Conservation (phyloP, 1,140 invertebrate species). For the Lysiphlebus fabarum region DNA sequence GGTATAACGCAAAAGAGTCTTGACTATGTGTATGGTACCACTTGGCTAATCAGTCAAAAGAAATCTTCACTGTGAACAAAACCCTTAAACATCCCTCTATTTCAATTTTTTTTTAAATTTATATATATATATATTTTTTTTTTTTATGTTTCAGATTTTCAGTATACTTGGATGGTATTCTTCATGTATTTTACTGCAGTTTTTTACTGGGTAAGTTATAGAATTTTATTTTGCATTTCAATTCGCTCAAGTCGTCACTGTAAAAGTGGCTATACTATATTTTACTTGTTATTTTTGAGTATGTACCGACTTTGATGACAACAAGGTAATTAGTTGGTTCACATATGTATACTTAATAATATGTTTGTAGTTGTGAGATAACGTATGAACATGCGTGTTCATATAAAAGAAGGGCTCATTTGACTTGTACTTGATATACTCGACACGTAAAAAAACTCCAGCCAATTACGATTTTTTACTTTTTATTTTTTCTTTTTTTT, state of each 20-base stretch:
- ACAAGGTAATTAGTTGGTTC: conserved; percentile 44
- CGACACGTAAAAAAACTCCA: too few relatives aligned
- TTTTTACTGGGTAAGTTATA: too few relatives aligned
- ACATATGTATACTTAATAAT: conserved; percentile 40
- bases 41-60: conserved; percentile 42
- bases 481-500: not conserved
- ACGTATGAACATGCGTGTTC: not conserved
- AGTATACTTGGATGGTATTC: too few relatives aligned
- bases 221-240: too few relatives aligned
- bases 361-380: conserved; percentile 22
- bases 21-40: conserved; percentile 15
- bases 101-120: conserved; percentile 1
- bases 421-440: not conserved
- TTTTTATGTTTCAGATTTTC: conserved; percentile 12
- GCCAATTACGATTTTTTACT: conserved; percentile 1
- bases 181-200: too few relatives aligned
- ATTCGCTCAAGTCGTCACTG: conserved; percentile 41
- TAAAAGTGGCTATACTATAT: conserved; percentile 41
- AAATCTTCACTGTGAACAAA: conserved; percentile 25
- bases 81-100: conserved; percentile 15
- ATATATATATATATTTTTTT: conserved; percentile 18
- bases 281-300: not conserved
- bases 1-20: conserved; percentile 19
- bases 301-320: conserved; percentile 39
- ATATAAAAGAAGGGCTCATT: not conserved